Conservation (phyloP, 2,888 invertebrate species). For the Pachycephus smyrnensis region DNA sequence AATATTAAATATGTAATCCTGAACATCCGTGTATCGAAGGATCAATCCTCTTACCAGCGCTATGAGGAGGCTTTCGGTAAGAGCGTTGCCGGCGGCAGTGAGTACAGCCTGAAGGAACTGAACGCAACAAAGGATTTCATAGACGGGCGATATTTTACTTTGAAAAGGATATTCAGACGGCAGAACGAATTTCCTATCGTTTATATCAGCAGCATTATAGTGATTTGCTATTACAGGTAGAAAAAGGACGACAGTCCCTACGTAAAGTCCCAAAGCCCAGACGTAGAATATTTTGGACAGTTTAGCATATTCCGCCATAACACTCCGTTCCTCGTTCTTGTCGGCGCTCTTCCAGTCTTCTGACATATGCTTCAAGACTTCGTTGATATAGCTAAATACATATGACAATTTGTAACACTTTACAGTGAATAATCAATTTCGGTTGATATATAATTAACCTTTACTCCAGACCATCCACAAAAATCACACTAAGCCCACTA, state of each 20-base stretch:
- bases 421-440: neutral
- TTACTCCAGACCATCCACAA: too few relatives aligned
- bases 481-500: too few relatives aligned
- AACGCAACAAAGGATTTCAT: constrained; percentile 22
- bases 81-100: constrained; percentile 23
- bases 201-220: neutral
- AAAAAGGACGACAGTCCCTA: neutral
- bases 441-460: neutral
- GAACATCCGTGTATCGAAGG: neutral
- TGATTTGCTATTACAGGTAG: neutral
- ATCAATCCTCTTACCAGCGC: constrained; percentile 22
- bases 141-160: constrained; percentile 24
- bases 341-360: neutral
- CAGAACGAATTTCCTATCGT: constrained; percentile 28
- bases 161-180: constrained; percentile 30
- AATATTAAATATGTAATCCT: neutral
- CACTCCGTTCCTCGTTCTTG: neutral
- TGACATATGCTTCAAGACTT: neutral
- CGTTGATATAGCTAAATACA: neutral
- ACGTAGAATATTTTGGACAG: neutral
- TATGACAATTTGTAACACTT: neutral
- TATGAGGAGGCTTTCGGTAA: constrained; percentile 24
- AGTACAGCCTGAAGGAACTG: constrained; percentile 27
- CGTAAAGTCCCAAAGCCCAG: neutral
- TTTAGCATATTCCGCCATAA: neutral